Conservation (phyloP, 2,113 vertebrate genomes). For the Pluvialis apricaria region DNA sequence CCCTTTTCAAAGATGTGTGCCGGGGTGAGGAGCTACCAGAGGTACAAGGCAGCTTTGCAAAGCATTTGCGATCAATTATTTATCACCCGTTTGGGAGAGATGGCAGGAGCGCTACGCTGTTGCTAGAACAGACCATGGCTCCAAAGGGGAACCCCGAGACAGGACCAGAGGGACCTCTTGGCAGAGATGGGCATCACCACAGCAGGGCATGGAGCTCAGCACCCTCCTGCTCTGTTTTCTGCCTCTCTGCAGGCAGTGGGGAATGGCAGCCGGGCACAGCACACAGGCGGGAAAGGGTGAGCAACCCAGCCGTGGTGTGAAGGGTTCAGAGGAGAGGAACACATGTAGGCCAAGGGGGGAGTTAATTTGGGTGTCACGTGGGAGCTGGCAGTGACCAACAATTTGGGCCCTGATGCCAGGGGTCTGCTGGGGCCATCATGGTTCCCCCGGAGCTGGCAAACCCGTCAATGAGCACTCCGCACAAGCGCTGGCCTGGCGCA, state of each 20-base stretch:
- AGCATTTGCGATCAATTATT: not conserved
- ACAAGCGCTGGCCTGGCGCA: not conserved
- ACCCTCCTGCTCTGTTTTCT: not conserved
- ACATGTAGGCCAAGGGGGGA: not conserved
- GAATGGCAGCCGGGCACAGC: not conserved
- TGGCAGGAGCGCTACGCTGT: not conserved
- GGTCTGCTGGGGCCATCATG: fast-evolving
- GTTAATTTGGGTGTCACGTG: not conserved
- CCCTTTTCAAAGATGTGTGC: not conserved
- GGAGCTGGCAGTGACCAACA: not conserved
- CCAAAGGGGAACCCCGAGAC: not conserved
- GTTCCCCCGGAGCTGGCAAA: not conserved
- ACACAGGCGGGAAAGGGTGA: not conserved
- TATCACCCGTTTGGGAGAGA: not conserved
- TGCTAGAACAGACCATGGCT: not conserved
- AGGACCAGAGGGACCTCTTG: not conserved
- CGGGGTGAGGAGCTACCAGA: not conserved
- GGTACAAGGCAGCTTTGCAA: not conserved
- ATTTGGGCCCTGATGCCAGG: not conserved
- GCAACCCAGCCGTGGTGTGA: not conserved
- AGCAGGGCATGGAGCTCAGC: not conserved
- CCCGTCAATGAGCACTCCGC: not conserved
- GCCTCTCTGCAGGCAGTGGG: not conserved
- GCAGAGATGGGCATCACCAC: not conserved
- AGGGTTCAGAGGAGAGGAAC: not conserved